Percentiles rank a stretch among this genome's conserved stretches.
Conservation (phyloP, 2,797 vertebrate species). For the Trachops cirrhosus region DNA sequence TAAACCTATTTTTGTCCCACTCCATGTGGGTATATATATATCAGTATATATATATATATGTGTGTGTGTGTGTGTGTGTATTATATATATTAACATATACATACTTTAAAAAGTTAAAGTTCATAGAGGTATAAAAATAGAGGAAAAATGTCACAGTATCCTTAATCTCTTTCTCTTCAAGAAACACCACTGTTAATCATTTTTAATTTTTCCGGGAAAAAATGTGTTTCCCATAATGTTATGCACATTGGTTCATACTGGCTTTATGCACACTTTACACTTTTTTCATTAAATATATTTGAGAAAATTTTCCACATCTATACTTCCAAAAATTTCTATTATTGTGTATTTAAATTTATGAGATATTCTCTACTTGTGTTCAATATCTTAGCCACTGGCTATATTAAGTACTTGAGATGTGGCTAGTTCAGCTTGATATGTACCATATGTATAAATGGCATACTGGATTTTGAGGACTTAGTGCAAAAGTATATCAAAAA, state of each 20-base stretch:
- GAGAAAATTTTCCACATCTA: not conserved
- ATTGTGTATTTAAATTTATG: not conserved
- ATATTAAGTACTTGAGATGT: not conserved
- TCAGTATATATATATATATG: no score
- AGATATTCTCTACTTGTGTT: not conserved
- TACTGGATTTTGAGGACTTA: not conserved
- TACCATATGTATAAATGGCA: not conserved
- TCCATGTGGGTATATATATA: no score
- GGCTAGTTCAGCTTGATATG: not conserved
- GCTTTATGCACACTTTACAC: not conserved
- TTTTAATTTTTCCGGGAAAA: not conserved
- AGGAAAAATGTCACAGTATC: not conserved
- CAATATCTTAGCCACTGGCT: not conserved
- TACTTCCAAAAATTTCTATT: not conserved
- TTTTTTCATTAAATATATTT: not conserved
- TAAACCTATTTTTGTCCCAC: not conserved
- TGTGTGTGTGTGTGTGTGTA: no score
- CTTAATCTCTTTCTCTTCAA: not conserved
- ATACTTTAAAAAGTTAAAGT: not conserved
- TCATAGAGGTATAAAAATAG: not conserved
- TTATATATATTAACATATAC: not conserved
- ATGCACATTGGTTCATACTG: not conserved
- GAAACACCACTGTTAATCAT: not conserved
- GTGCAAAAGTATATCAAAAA: not conserved
- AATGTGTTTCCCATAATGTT: not conserved